These are phyloP conservation scores for Pogonognathellus flavescens DNA, from an alignment of 1,140 invertebrate genomes.

Conservation along the genomic window DNA sequence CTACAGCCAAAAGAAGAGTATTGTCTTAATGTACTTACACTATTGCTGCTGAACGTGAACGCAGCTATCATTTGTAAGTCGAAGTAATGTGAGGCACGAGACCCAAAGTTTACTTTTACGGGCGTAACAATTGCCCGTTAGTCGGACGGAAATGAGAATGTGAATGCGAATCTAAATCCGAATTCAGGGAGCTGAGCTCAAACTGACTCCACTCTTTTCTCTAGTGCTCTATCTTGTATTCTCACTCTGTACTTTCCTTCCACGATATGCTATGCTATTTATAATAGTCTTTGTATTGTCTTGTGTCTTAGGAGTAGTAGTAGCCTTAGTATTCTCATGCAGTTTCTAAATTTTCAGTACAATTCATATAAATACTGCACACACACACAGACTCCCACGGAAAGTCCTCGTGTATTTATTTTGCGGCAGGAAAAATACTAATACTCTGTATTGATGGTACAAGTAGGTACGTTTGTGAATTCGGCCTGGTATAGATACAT, in stretches of 20 bases:
- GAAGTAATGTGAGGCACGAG: constrained; percentile 45
- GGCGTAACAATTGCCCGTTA: constrained; percentile 53
- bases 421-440: neutral
- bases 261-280: neutral
- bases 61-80: constrained; percentile 46
- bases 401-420: neutral
- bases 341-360: neutral
- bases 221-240: neutral
- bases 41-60: constrained; percentile 15
- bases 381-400: neutral
- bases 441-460: neutral
- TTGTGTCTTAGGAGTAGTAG: neutral
- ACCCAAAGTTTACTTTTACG: constrained; percentile 53
- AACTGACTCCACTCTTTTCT: constrained; percentile 16
- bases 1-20: neutral
- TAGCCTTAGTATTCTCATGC: too few species aligned
- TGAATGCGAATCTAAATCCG: constrained; percentile 53
- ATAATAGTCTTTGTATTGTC: neutral
- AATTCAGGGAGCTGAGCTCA: constrained; percentile 41
- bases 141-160: constrained; percentile 53
- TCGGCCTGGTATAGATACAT: too few species aligned
- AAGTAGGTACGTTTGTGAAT: too few species aligned
- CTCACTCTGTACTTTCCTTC: neutral
- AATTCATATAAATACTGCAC: neutral
- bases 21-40: constrained; percentile 8